A percentile compares a stretch with the other conserved stretches of the same genome.
These are phyloP conservation scores for Orcinus orca DNA, from an alignment of 2,113 vertebrate species.

Conservation along the genomic window DNA sequence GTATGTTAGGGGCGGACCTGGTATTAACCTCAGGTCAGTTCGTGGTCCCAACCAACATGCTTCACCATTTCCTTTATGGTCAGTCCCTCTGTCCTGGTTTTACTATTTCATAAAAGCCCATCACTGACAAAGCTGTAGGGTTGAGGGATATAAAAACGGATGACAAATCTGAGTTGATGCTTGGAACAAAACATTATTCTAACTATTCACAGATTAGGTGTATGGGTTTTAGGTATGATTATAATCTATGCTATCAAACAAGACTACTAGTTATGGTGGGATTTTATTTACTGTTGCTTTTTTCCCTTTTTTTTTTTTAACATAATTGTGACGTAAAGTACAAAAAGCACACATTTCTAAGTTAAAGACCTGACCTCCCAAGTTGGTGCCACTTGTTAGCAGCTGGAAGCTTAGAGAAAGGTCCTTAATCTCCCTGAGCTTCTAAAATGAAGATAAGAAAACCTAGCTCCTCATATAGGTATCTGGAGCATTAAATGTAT, in stretches of 20 bases:
- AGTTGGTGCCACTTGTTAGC: not conserved
- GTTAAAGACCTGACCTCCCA: not conserved
- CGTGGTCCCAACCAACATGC: not conserved
- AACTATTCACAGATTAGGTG: not conserved
- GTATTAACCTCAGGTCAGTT: not conserved
- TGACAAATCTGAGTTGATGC: not conserved
- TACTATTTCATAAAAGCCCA: not conserved
- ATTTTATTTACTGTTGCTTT: not conserved
- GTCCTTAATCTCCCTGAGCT: not conserved
- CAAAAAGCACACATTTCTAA: not conserved
- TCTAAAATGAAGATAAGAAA: constrained; percentile 37
- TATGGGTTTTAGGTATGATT: not conserved
- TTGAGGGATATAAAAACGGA: not conserved
- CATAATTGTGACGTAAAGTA: not conserved
- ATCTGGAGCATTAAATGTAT: not conserved
- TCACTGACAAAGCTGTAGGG: not conserved
- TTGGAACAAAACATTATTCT: not conserved
- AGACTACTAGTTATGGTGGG: not conserved
- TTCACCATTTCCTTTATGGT: not conserved
- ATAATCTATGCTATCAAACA: not conserved
- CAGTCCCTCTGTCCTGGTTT: not conserved
- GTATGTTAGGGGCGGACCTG: too few species aligned
- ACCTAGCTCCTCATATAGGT: not conserved
- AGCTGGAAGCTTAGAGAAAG: not conserved
- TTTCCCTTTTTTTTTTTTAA: not conserved